Conservation (phyloP, 1,140 invertebrate species). For the Drosophila grimshawi region DNA sequence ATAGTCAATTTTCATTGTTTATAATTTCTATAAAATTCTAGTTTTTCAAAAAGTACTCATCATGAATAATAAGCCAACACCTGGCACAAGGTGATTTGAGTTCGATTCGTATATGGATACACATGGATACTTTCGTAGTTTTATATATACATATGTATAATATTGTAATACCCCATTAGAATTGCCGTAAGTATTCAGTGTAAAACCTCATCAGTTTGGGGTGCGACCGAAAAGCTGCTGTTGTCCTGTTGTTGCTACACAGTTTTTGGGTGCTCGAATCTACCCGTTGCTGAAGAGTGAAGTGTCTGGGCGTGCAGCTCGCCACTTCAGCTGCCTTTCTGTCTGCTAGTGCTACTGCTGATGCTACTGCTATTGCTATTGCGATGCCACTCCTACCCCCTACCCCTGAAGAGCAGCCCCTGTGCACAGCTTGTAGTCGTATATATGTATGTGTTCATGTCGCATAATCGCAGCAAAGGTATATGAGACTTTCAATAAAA, state of each 20-base stretch:
- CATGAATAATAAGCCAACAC: background rate
- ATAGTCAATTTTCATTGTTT: no score
- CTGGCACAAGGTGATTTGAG: background rate
- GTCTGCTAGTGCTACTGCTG: constrained; percentile 4
- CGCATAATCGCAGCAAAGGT: constrained; percentile 43
- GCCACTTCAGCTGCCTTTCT: constrained; percentile 43
- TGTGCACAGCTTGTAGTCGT: constrained; percentile 36
- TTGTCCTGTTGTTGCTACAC: constrained; percentile 26
- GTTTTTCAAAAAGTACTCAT: no score
- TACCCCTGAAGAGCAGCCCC: background rate
- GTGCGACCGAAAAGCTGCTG: constrained; percentile 18
- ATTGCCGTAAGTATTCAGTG: constrained; percentile 1
- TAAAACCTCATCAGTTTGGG: constrained; percentile 29
- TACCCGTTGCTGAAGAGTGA: constrained; percentile 8
- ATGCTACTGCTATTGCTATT: background rate
- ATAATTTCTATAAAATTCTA: no score
- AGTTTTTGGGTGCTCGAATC: background rate
- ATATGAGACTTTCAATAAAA: constrained; percentile 34
- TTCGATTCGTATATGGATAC: background rate
- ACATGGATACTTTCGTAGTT: no score
- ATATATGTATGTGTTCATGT: background rate
- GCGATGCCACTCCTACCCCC: constrained; percentile 10
- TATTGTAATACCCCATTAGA: constrained; percentile 2
- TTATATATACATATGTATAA: background rate
- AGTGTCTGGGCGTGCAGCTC: constrained; percentile 39